Evolutionary conservation across 2,113 vertebrate species (phyloP).

Genomic region (Mellivora capensis): DNA sequence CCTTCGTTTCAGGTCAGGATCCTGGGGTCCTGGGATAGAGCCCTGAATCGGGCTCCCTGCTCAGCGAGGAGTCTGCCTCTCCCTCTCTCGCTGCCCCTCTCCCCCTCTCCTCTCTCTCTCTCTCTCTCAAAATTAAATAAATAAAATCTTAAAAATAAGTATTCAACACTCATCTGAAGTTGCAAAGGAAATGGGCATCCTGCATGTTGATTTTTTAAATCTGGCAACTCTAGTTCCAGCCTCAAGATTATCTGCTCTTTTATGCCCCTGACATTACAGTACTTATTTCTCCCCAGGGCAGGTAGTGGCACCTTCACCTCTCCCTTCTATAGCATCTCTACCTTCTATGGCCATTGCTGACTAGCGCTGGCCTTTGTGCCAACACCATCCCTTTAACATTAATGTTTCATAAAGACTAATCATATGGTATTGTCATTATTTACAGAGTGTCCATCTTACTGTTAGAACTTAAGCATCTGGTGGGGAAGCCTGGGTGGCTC

Average conservation of each 20-base stretch:
- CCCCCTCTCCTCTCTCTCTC: too few species aligned
- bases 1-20: neutral
- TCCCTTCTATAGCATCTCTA: neutral
- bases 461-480: neutral
- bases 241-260: neutral
- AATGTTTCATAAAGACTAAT: neutral
- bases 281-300: neutral
- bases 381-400: neutral
- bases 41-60: neutral
- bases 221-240: neutral
- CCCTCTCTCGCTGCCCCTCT: neutral
- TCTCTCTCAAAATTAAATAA: too few species aligned
- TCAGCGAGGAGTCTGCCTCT: neutral
- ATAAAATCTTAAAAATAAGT: neutral
- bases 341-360: neutral
- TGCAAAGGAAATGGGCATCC: neutral
- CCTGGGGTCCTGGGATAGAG: neutral
- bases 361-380: neutral
- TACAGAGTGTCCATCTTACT: neutral
- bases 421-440: neutral
- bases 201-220: slow-evolving; percentile 5
- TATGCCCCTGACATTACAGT: neutral
- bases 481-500: neutral
- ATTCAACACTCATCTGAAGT: neutral
- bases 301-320: neutral